Percentiles rank a stretch among this genome's conserved stretches.
Evolutionary conservation across 2,888 invertebrate genomes (phyloP).

Genomic region (Sphaerophoria taeniata): DNA sequence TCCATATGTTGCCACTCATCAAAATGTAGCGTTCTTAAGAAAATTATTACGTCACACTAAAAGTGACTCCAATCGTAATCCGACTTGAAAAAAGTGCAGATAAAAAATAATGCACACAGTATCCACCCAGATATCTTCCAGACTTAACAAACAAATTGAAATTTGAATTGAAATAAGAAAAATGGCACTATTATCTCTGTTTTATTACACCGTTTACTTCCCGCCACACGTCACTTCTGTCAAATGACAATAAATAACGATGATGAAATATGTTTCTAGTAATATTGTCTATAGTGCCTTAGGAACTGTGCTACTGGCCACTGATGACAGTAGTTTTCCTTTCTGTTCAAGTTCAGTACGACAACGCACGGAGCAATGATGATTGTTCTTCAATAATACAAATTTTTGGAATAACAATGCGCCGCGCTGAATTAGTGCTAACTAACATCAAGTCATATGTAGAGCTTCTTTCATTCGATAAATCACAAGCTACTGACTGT

Average conservation of each 20-base stretch:
- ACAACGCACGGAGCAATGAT: too few species aligned
- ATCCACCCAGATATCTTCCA: too few species aligned
- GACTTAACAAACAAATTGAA: too few species aligned
- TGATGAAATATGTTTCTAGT: too few species aligned
- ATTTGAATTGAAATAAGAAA: constrained; percentile 18
- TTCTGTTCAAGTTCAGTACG: constrained; percentile 3
- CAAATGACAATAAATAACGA: constrained; percentile 26
- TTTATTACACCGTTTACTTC: constrained; percentile 16
- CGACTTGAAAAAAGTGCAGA: too few species aligned
- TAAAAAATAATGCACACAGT: too few species aligned
- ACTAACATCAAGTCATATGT: neutral
- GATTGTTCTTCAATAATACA: neutral
- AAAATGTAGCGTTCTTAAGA: too few species aligned
- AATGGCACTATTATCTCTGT: neutral
- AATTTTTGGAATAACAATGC: neutral
- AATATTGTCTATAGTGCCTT: constrained; percentile 12
- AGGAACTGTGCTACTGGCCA: constrained; percentile 8
- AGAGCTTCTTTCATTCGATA: too few species aligned
- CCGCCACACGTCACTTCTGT: constrained; percentile 20
- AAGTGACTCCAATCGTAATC: too few species aligned
- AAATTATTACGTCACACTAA: too few species aligned
- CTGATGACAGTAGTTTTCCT: neutral
- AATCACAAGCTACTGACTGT: too few species aligned
- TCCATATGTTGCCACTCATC: too few species aligned
- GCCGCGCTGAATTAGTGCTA: neutral